These are phyloP conservation scores for Conomelus anceps DNA, from an alignment of 2,888 invertebrate genomes.

Conservation along the genomic window DNA sequence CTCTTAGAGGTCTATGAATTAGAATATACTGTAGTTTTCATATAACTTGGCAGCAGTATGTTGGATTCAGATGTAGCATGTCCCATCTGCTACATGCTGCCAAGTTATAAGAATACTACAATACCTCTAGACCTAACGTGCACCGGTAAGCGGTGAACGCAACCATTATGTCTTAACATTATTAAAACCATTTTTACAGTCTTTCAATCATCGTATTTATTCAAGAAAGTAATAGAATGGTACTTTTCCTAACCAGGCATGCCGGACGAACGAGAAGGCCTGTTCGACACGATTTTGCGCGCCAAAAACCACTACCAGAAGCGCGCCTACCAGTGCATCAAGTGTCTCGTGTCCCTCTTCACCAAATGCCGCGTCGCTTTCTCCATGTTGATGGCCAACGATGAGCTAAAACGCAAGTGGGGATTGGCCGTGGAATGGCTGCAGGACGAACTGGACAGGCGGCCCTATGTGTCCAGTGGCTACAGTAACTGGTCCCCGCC, in stretches of 20 bases:
- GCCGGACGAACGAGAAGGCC: conserved; percentile 80
- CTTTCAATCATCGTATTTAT: too few relatives aligned
- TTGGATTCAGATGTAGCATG: too few relatives aligned
- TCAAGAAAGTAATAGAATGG: too few relatives aligned
- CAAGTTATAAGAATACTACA: too few relatives aligned
- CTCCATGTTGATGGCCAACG: conserved; percentile 68
- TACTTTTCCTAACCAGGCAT: conserved; percentile 44
- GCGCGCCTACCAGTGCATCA: conserved; percentile 93
- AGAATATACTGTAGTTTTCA: too few relatives aligned
- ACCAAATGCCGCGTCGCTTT: conserved; percentile 74
- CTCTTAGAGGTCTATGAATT: too few relatives aligned
- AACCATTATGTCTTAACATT: too few relatives aligned
- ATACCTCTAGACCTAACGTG: too few relatives aligned
- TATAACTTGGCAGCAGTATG: too few relatives aligned
- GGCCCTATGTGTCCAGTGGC: conserved; percentile 54
- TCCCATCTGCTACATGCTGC: too few relatives aligned
- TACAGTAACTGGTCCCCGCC: conserved; percentile 86
- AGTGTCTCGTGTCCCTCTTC: conserved; percentile 87
- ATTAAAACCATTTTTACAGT: too few relatives aligned
- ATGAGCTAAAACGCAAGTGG: conserved; percentile 81
- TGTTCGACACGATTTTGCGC: conserved; percentile 86
- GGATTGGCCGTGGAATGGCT: conserved; percentile 86
- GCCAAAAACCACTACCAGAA: conserved; percentile 94
- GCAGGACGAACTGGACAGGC: conserved; percentile 84
- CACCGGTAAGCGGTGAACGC: too few relatives aligned